Evolutionary conservation across 2,797 vertebrate species (phyloP).

Genomic region (Phyllotis vaccarum): DNA sequence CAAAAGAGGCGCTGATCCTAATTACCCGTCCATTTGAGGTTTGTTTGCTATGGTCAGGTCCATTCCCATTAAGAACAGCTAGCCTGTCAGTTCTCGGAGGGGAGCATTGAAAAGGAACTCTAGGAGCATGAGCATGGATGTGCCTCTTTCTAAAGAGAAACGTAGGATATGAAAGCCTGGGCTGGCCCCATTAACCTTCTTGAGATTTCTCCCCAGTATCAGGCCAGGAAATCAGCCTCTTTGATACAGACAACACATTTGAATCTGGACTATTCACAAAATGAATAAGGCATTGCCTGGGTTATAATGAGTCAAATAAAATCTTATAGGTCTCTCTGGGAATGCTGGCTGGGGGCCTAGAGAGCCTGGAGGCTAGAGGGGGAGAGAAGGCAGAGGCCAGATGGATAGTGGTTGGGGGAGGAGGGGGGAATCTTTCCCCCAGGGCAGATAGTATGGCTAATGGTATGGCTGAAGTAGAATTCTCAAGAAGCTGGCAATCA

Average conservation of each 20-base stretch:
- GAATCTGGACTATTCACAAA: conserved; percentile 54
- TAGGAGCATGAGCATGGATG: not conserved
- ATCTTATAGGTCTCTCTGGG: conserved; percentile 56
- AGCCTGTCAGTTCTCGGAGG: not conserved
- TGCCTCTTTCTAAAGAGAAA: not conserved
- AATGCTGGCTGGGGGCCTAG: not conserved
- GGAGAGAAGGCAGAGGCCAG: not conserved
- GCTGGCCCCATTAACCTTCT: not conserved
- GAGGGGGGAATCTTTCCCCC: conserved; percentile 54
- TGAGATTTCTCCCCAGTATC: not conserved
- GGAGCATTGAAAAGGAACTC: not conserved
- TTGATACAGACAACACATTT: conserved; percentile 9
- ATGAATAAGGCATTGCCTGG: conserved; percentile 61
- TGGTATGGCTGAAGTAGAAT: conserved; percentile 52
- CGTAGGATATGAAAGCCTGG: not conserved
- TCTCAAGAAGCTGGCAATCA: conserved; percentile 53
- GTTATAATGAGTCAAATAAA: conserved; percentile 72
- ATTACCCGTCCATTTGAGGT: not conserved
- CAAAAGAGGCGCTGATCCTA: not conserved
- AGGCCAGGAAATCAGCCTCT: not conserved
- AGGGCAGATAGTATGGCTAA: conserved; percentile 63
- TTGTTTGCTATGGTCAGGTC: accelerated
- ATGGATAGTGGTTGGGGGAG: not conserved
- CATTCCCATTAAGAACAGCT: accelerated
- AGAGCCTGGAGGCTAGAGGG: not conserved